Percentiles rank a stretch among this genome's conserved stretches.
Evolutionary conservation across 2,888 invertebrate genomes (phyloP).

Genomic region (Clivina fossor): DNA sequence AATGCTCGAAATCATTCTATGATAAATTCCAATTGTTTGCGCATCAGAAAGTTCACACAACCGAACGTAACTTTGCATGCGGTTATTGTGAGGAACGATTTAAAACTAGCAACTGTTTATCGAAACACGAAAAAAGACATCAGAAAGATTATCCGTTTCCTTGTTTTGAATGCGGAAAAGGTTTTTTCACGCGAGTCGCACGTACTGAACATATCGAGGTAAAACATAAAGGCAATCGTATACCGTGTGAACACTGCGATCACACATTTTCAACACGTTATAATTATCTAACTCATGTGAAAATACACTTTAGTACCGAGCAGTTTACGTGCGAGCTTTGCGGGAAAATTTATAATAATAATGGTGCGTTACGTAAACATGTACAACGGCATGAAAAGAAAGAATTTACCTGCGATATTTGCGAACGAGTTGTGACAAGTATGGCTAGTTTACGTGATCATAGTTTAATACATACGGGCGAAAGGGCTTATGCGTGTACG

Average conservation of each 20-base stretch:
- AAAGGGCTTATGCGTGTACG: slow-evolving; percentile 54
- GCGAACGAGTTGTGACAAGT: not conserved
- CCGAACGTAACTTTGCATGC: no score
- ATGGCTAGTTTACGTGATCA: slow-evolving; percentile 41
- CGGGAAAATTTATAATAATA: slow-evolving; percentile 39
- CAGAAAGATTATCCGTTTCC: not conserved
- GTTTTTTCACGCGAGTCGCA: slow-evolving; percentile 37
- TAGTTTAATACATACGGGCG: slow-evolving; percentile 56
- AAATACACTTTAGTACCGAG: no score
- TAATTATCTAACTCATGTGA: not conserved
- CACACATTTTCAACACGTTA: not conserved
- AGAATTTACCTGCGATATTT: slow-evolving; percentile 7
- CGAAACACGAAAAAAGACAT: no score
- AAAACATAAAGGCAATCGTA: slow-evolving; percentile 10
- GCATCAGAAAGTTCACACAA: not conserved
- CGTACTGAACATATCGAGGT: slow-evolving; percentile 37
- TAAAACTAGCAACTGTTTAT: no score
- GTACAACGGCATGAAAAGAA: slow-evolving; percentile 4
- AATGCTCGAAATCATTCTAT: not conserved
- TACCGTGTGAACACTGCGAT: not conserved
- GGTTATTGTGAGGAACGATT: no score
- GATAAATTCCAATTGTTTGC: not conserved
- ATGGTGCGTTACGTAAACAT: slow-evolving; percentile 31
- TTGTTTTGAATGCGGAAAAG: slow-evolving; percentile 28
- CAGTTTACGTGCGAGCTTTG: slow-evolving; percentile 40